Evolutionary conservation across 2,113 vertebrate species (phyloP).

Genomic region (Raja brachyura): DNA sequence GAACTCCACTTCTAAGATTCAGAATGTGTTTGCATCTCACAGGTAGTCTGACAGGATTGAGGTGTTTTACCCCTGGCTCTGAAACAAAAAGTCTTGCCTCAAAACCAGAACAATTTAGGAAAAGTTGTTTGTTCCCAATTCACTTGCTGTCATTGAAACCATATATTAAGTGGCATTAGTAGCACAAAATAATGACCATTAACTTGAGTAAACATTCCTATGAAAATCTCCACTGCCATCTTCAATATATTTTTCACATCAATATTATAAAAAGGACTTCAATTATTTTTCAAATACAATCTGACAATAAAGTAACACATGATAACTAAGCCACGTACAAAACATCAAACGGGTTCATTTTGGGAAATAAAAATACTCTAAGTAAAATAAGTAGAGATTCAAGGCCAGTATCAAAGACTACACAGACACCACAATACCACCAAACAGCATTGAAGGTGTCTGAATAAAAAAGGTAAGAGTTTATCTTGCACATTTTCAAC

Average conservation of each 20-base stretch:
- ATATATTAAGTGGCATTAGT: not conserved
- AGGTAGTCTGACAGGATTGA: not conserved
- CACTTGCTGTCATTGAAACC: not conserved
- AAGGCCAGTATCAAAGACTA: slow-evolving; percentile 6
- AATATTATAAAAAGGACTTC: not conserved
- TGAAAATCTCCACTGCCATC: not conserved
- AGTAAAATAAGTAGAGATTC: not conserved
- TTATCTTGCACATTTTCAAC: slow-evolving; percentile 46
- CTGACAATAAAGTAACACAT: not conserved
- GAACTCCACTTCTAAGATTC: no score
- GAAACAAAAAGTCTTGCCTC: no score
- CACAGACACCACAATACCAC: not conserved
- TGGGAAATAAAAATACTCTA: not conserved
- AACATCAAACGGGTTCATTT: not conserved
- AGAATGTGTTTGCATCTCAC: no score
- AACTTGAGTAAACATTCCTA: not conserved
- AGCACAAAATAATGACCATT: not conserved
- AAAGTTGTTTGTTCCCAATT: not conserved
- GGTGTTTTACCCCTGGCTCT: not conserved
- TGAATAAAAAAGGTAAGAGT: not conserved
- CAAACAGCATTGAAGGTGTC: not conserved
- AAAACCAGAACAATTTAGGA: not conserved
- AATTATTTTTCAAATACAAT: not conserved
- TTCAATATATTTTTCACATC: not conserved
- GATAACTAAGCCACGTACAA: not conserved